These are phyloP conservation scores for Agrotis clavis DNA, from an alignment of 2,888 invertebrate genomes.

Conservation along the genomic window DNA sequence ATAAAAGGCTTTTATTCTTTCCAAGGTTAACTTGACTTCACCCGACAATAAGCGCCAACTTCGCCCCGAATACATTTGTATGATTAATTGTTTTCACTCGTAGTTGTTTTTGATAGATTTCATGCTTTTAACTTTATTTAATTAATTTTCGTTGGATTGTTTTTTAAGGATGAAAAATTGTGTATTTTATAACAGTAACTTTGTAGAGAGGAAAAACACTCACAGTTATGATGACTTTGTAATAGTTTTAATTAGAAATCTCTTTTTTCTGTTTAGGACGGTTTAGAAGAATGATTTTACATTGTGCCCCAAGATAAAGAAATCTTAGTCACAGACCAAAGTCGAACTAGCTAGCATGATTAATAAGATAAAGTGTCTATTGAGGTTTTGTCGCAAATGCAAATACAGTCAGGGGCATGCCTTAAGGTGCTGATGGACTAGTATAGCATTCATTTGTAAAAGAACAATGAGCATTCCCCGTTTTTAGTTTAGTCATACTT, in stretches of 20 bases:
- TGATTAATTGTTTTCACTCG: conserved; percentile 54
- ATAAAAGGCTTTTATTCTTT: conserved; percentile 47
- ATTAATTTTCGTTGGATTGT: conserved; percentile 45
- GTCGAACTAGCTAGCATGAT: too few relatives aligned
- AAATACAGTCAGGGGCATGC: neutral
- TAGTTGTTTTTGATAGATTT: conserved; percentile 57
- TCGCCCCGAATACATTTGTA: conserved; percentile 51
- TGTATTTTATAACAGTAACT: neutral
- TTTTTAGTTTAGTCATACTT: too few relatives aligned
- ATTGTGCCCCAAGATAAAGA: too few relatives aligned
- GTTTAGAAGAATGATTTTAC: too few relatives aligned
- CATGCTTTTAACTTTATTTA: conserved; percentile 45
- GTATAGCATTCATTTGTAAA: too few relatives aligned
- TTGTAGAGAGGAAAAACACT: neutral
- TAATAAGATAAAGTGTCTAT: too few relatives aligned
- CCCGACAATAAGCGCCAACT: conserved; percentile 34
- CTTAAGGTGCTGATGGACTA: too few relatives aligned
- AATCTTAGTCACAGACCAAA: too few relatives aligned
- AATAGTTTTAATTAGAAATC: too few relatives aligned
- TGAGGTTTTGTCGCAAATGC: neutral
- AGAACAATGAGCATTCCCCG: too few relatives aligned
- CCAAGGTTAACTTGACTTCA: conserved; percentile 47
- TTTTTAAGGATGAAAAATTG: conserved; percentile 40
- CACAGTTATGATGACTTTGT: neutral
- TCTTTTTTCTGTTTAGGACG: too few relatives aligned